These are phyloP conservation scores for Gallinago undulata DNA, from an alignment of 2,113 vertebrate species.

Conservation along the genomic window DNA sequence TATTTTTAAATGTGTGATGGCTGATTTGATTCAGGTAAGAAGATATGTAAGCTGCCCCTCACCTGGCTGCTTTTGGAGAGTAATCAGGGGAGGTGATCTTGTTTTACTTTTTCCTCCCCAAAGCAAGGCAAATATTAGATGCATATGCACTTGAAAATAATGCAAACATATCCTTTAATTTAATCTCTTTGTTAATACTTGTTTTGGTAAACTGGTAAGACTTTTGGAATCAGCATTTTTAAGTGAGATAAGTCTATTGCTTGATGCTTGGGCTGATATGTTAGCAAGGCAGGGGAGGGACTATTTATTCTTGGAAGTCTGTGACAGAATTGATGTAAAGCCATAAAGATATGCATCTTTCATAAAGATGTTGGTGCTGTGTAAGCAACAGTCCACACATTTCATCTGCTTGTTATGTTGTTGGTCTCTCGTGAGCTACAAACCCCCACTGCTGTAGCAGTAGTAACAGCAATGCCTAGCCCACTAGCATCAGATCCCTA, in stretches of 20 bases:
- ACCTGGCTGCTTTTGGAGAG: not conserved
- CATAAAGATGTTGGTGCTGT: constrained; percentile 39
- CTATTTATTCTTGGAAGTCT: constrained; percentile 25
- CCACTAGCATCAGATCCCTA: not conserved
- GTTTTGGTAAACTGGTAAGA: not conserved
- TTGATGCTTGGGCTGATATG: constrained; percentile 16
- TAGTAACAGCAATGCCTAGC: constrained; percentile 22
- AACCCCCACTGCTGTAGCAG: constrained; percentile 13
- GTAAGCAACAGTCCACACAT: constrained; percentile 56
- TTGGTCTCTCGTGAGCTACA: constrained; percentile 8
- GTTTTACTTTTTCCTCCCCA: not conserved
- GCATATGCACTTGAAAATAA: not conserved
- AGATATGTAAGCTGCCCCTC: not conserved
- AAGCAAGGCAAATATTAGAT: not conserved
- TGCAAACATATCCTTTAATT: not conserved
- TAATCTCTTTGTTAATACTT: not conserved
- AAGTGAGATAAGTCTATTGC: not conserved
- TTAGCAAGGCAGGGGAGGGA: constrained; percentile 27
- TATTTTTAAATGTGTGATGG: not conserved
- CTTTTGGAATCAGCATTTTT: not conserved
- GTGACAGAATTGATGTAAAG: constrained; percentile 27
- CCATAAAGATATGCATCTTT: constrained; percentile 27
- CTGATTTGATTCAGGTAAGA: not conserved
- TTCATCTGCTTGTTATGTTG: constrained; percentile 46
- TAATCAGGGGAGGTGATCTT: not conserved